Conservation (phyloP, 2,888 invertebrate genomes). For the Venusia cambrica region DNA sequence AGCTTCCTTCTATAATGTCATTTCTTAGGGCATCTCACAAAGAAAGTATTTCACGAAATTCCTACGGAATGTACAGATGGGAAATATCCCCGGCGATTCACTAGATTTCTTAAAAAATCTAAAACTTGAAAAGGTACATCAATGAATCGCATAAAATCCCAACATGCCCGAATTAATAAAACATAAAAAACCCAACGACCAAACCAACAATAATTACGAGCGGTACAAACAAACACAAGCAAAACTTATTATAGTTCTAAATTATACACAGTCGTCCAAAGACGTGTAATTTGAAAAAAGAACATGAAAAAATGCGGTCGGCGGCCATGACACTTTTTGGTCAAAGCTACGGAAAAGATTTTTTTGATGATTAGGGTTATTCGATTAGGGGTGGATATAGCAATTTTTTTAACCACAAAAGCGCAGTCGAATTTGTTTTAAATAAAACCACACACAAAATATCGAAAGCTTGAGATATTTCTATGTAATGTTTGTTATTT, state of each 20-base stretch:
- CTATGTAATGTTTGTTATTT: too few relatives aligned
- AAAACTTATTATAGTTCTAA: constrained; percentile 62
- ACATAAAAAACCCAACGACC: constrained; percentile 11
- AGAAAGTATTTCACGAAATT: too few relatives aligned
- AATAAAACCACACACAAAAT: too few relatives aligned
- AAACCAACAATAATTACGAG: constrained; percentile 25
- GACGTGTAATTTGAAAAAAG: constrained; percentile 18
- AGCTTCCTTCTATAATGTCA: too few relatives aligned
- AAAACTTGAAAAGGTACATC: too few relatives aligned
- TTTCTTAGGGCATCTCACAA: too few relatives aligned
- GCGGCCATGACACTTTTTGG: constrained; percentile 19
- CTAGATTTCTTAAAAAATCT: too few relatives aligned
- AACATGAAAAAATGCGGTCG: constrained; percentile 12
- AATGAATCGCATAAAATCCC: too few relatives aligned
- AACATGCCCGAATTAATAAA: constrained; percentile 9
- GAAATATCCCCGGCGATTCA: too few relatives aligned
- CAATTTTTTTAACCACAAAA: constrained; percentile 17
- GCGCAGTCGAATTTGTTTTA: constrained; percentile 1
- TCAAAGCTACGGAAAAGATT: constrained; percentile 14
- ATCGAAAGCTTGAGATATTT: too few relatives aligned
- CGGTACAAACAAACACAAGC: constrained; percentile 37
- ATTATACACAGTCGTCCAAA: constrained; percentile 45
- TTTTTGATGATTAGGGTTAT: constrained; percentile 11
- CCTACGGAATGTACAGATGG: too few relatives aligned
- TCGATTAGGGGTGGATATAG: constrained; percentile 9